Evolutionary conservation across 2,888 invertebrate species (phyloP).

Genomic region (Zele albiditarsus): DNA sequence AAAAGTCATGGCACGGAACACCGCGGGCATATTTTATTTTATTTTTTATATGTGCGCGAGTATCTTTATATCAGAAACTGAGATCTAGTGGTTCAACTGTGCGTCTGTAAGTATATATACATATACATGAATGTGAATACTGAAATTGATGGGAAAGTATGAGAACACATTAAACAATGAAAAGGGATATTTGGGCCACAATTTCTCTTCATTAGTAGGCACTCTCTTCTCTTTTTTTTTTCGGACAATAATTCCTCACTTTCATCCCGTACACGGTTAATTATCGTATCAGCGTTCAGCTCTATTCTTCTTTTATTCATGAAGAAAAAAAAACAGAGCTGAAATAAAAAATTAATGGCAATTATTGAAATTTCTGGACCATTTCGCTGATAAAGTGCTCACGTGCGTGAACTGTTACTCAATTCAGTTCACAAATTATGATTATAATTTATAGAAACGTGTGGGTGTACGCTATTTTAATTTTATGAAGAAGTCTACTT

Average conservation of each 20-base stretch:
- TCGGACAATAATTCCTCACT: not conserved
- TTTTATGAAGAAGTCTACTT: no score
- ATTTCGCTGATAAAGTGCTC: no score
- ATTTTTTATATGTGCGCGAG: not conserved
- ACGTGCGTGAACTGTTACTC: no score
- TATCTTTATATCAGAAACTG: not conserved
- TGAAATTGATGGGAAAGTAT: slow-evolving; percentile 6
- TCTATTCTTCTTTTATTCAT: no score
- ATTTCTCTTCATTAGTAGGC: slow-evolving; percentile 21
- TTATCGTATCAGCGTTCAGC: not conserved
- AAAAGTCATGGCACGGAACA: not conserved
- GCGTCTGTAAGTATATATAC: not conserved
- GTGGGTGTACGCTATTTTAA: no score
- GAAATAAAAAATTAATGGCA: no score
- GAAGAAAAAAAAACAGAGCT: no score
- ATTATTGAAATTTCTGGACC: no score
- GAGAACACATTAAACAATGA: not conserved
- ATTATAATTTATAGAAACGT: no score
- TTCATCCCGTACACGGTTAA: not conserved
- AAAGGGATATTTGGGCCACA: not conserved
- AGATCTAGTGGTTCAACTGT: not conserved
- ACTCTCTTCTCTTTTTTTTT: not conserved
- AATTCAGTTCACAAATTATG: no score
- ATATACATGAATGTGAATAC: not conserved
- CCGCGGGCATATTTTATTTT: not conserved